These are phyloP conservation scores for Mactromeris polynyma DNA, from an alignment of 2,888 invertebrate genomes.

Conservation along the genomic window DNA sequence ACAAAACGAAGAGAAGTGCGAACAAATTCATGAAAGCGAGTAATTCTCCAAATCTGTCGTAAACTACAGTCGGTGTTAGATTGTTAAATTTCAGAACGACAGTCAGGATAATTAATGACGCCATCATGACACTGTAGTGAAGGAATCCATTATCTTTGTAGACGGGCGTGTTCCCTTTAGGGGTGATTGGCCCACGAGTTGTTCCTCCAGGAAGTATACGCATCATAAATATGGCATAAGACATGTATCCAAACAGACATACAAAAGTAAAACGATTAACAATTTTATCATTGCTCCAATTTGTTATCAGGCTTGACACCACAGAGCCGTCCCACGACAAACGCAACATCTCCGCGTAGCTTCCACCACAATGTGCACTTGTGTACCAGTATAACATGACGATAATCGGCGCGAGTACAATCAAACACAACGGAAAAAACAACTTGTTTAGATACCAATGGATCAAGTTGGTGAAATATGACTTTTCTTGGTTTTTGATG, in stretches of 20 bases:
- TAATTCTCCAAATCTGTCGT: conserved; percentile 88
- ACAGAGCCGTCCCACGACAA: conserved; percentile 70
- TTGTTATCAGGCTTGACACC: conserved; percentile 72
- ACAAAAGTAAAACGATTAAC: conserved; percentile 75
- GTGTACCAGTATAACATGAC: conserved; percentile 83
- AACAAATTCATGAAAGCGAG: conserved; percentile 87
- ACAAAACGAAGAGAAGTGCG: conserved; percentile 87
- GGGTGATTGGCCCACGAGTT: conserved; percentile 88
- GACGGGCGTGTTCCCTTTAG: conserved; percentile 88
- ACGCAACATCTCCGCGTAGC: conserved; percentile 72
- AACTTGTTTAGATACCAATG: conserved; percentile 74
- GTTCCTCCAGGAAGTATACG: conserved; percentile 87
- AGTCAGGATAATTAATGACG: conserved; percentile 84
- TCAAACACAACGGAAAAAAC: conserved; percentile 79
- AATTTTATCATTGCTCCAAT: conserved; percentile 83
- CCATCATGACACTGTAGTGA: conserved; percentile 88
- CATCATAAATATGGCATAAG: conserved; percentile 88
- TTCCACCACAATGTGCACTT: conserved; percentile 79
- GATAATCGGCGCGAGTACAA: conserved; percentile 80
- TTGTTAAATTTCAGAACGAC: conserved; percentile 83
- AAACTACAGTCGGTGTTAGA: conserved; percentile 86
- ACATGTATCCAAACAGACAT: conserved; percentile 81
- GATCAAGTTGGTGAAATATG: conserved; percentile 60
- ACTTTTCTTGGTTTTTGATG: conserved; percentile 70
- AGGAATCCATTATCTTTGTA: conserved; percentile 88